Evolutionary conservation across 2,888 invertebrate species (phyloP), one percentile per base, ranked within the genome.

Genomic region (Athalia circularis): DNA sequence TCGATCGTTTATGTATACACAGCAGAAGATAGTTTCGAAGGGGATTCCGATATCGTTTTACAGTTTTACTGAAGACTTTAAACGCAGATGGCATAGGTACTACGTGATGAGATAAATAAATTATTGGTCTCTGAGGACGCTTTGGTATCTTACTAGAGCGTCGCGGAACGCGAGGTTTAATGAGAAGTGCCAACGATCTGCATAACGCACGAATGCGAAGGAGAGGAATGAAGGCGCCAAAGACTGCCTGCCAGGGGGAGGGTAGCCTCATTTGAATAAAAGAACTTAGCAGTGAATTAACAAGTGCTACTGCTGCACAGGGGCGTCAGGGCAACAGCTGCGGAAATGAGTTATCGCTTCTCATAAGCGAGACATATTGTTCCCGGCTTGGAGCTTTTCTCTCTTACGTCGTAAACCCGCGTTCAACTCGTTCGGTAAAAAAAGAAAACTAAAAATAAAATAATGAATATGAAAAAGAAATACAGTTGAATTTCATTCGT

Each of bases 201-300:
- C 87, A 86, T 87, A 87, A 85, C 84, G 84, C 83, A 82, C 77
- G 85, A 86, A 86, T 84, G 84, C 86, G 83, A 83, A 81, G 84
- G 81, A 83, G 84, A 86, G 75, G 83, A 86, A 87, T 85, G 85
- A 84, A 84, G 84, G 82, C 83, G 82, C 81, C 85, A 85, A 86
- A 85, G 85, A 81, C 29, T 29, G 29, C 29, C 29, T 29, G 84
- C 79, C 78, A 81, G 74, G 81, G 82, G 79, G 47, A 75, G 29
- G 79, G 82, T 79, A 80, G 78, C 80, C 85, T 87, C 85, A 86
- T 87, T 87, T 86, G 84, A 87, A 88, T 86, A 86, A 82, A 84
- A 85, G 84, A 85, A 83, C 80, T 82, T 78, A 64, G 76, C 68
- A 78, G 78, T 79, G 75, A 80, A 81, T 80, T 80, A 81, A 77